A percentile compares a stretch with the other conserved stretches of the same genome.
These are phyloP conservation scores for Trichacis sp. DNA, from an alignment of 2,888 invertebrate species.

Conservation along the genomic window DNA sequence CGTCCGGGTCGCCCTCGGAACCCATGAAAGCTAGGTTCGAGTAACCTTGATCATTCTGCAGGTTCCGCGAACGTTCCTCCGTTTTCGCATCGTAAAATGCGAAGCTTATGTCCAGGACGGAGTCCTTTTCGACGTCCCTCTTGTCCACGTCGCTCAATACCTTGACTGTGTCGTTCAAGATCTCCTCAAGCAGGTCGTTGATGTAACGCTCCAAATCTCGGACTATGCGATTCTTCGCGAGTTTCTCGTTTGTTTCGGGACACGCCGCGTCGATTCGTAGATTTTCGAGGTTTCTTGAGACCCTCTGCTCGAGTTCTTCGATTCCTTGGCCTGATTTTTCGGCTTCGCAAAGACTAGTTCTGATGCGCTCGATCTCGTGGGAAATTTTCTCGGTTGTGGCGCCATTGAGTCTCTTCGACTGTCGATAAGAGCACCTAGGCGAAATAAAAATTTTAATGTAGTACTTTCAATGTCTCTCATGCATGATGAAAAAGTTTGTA, in stretches of 20 bases:
- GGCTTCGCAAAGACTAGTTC: conserved; percentile 60
- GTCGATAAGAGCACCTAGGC: conserved; percentile 62
- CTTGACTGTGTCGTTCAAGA: conserved; percentile 61
- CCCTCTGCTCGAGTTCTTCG: conserved; percentile 55
- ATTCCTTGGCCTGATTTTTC: conserved; percentile 56
- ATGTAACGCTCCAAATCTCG: conserved; percentile 63
- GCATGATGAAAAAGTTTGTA: no score
- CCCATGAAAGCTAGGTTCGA: conserved; percentile 60
- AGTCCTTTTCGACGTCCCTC: not conserved
- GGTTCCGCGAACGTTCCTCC: conserved; percentile 9
- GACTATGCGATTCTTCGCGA: conserved; percentile 57
- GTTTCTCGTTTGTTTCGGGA: conserved; percentile 33
- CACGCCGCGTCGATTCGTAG: conserved; percentile 11
- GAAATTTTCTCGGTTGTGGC: conserved; percentile 55
- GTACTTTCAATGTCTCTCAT: no score
- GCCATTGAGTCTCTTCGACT: conserved; percentile 53
- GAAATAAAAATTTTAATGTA: no score
- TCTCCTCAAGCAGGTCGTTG: conserved; percentile 62
- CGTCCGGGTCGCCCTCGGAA: conserved; percentile 57
- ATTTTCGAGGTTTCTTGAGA: conserved; percentile 50
- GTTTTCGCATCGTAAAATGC: conserved; percentile 43
- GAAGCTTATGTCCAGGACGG: conserved; percentile 48
- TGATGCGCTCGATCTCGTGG: conserved; percentile 60
- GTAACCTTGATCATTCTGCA: conserved; percentile 47
- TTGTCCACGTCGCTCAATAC: conserved; percentile 52